A percentile compares a stretch with the other conserved stretches of the same genome.
Evolutionary conservation across 2,797 vertebrate species (phyloP).

Genomic region (Pagetopsis macropterus): DNA sequence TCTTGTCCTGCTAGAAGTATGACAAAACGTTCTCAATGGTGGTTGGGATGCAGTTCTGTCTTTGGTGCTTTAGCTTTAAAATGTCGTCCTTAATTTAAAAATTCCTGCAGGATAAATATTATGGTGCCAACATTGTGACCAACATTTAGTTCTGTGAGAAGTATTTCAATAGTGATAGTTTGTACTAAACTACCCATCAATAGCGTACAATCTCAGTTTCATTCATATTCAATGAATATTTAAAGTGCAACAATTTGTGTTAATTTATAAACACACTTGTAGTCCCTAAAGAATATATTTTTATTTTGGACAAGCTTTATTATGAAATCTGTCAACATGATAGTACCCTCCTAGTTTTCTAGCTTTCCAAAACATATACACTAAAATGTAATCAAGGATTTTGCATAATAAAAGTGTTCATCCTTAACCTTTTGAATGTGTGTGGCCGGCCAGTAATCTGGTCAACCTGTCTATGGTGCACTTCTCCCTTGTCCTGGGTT

Average conservation of each 20-base stretch:
- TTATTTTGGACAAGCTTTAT: neutral
- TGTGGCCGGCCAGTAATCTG: conserved; percentile 77
- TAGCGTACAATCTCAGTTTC: neutral
- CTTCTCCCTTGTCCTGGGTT: conserved; percentile 74
- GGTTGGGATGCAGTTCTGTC: neutral
- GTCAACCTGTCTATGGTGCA: conserved; percentile 80
- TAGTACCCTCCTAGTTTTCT: neutral
- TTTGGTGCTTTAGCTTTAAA: neutral
- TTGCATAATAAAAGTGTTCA: neutral
- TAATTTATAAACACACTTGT: neutral
- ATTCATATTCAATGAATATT: neutral
- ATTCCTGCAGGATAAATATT: neutral
- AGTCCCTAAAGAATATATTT: neutral
- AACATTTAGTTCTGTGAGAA: neutral
- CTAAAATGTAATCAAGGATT: conserved; percentile 1
- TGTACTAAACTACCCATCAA: neutral
- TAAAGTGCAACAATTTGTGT: neutral
- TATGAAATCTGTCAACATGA: neutral
- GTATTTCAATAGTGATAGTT: neutral
- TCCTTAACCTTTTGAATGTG: conserved; percentile 80
- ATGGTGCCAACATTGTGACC: neutral
- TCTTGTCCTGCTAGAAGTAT: neutral
- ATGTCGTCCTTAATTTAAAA: neutral
- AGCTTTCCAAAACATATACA: neutral
- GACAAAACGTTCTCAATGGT: neutral